Evolutionary conservation across 2,888 invertebrate genomes (phyloP).

Genomic region (Melanophora roralis): DNA sequence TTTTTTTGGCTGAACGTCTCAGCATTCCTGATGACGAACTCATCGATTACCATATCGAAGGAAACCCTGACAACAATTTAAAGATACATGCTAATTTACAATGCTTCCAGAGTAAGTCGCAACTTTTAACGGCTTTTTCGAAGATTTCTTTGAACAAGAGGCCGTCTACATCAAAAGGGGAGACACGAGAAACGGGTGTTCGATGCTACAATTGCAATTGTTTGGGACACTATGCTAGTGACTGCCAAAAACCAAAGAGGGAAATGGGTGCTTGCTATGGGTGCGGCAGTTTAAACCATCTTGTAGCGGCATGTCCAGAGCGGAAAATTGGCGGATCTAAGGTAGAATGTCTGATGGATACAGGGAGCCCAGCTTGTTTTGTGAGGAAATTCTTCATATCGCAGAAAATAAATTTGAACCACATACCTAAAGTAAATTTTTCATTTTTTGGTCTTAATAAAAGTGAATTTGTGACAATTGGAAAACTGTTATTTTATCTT

Average conservation of each 20-base stretch:
- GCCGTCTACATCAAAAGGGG: background rate
- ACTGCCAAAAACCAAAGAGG: conserved; percentile 39
- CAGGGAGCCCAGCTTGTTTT: conserved; percentile 31
- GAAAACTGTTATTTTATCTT: background rate
- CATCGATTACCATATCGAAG: background rate
- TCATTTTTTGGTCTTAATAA: conserved; percentile 28
- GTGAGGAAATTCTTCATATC: background rate
- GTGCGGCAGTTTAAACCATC: conserved; percentile 38
- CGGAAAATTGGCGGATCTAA: background rate
- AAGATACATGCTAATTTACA: background rate
- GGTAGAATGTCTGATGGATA: conserved; percentile 33
- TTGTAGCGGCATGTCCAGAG: conserved; percentile 26
- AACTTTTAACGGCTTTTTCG: background rate
- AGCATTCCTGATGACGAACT: background rate
- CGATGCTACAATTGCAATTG: no score
- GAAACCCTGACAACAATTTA: background rate
- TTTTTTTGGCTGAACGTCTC: background rate
- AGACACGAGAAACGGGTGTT: background rate
- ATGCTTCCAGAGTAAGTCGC: background rate
- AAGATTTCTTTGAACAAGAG: background rate
- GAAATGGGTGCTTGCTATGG: conserved; percentile 48
- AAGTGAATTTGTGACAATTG: conserved; percentile 13
- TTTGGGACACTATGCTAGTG: background rate
- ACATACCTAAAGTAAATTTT: background rate
- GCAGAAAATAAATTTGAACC: background rate